Percentiles rank a stretch among this genome's conserved stretches.
Evolutionary conservation across 2,113 vertebrate genomes (phyloP).

Genomic region (Silurus asotus): DNA sequence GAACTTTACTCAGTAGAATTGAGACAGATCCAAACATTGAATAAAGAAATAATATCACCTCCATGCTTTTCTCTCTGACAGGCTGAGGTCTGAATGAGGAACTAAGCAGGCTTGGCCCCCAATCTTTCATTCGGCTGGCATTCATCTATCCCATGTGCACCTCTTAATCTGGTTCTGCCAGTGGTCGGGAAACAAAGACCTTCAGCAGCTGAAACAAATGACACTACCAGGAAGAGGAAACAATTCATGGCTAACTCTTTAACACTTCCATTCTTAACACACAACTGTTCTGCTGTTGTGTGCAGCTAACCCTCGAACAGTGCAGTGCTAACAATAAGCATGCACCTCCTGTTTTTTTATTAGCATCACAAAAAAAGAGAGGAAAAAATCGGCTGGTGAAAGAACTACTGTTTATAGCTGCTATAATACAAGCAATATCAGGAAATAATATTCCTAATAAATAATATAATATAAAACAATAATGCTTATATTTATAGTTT

Average conservation of each 20-base stretch:
- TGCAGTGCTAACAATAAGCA: not conserved
- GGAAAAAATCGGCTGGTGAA: not conserved
- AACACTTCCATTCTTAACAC: slow-evolving; percentile 46
- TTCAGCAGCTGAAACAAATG: slow-evolving; percentile 78
- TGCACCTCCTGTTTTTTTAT: not conserved
- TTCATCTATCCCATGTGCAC: slow-evolving; percentile 74
- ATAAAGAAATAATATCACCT: slow-evolving; percentile 67
- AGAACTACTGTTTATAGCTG: not conserved
- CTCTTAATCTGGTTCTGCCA: slow-evolving; percentile 78
- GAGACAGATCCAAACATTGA: slow-evolving; percentile 56
- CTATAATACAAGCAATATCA: not conserved
- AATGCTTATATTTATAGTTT: not conserved
- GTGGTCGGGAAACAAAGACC: slow-evolving; percentile 72
- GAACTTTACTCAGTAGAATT: slow-evolving; percentile 45
- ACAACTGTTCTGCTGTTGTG: not conserved
- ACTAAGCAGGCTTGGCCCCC: slow-evolving; percentile 67
- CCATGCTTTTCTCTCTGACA: slow-evolving; percentile 71
- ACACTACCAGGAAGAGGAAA: slow-evolving; percentile 66
- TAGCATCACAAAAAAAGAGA: not conserved
- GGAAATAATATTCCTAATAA: not conserved
- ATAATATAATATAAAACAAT: not conserved
- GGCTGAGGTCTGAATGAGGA: slow-evolving; percentile 58
- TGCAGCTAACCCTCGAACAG: not conserved
- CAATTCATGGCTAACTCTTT: slow-evolving; percentile 64
- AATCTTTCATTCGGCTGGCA: slow-evolving; percentile 71